These are phyloP conservation scores for Drosophila koepferae DNA, from an alignment of 2,888 invertebrate species.

Conservation along the genomic window DNA sequence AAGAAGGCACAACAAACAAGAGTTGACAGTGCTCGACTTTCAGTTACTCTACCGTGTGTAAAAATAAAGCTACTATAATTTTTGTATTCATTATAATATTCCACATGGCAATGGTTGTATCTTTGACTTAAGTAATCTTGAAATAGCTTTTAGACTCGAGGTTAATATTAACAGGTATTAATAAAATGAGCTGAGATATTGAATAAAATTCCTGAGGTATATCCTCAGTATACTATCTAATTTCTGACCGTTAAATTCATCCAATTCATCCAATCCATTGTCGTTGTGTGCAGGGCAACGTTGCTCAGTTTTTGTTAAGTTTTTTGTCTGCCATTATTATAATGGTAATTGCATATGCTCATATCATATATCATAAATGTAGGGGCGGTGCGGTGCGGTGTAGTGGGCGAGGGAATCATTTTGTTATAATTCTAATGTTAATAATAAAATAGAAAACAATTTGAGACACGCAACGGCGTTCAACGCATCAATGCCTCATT, in stretches of 20 bases:
- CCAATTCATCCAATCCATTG: neutral
- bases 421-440: constrained; percentile 45
- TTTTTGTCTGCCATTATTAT: constrained; percentile 25
- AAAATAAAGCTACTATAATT: neutral
- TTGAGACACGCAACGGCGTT: constrained; percentile 64
- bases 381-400: neutral
- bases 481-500: constrained; percentile 69
- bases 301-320: constrained; percentile 12
- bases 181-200: too few species aligned
- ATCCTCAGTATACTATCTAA: neutral
- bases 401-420: constrained; percentile 16
- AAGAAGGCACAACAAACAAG: neutral
- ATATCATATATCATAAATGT: constrained; percentile 6
- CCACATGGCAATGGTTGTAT: neutral
- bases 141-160: too few species aligned
- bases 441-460: constrained; percentile 74
- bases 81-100: neutral
- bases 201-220: neutral
- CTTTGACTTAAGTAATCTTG: neutral
- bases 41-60: neutral
- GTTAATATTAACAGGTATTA: neutral
- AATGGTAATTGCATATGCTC: constrained; percentile 34
- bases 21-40: neutral
- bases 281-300: neutral
- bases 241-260: neutral